These are phyloP conservation scores for Euschistus heros DNA, from an alignment of 1,140 invertebrate genomes.

Conservation along the genomic window DNA sequence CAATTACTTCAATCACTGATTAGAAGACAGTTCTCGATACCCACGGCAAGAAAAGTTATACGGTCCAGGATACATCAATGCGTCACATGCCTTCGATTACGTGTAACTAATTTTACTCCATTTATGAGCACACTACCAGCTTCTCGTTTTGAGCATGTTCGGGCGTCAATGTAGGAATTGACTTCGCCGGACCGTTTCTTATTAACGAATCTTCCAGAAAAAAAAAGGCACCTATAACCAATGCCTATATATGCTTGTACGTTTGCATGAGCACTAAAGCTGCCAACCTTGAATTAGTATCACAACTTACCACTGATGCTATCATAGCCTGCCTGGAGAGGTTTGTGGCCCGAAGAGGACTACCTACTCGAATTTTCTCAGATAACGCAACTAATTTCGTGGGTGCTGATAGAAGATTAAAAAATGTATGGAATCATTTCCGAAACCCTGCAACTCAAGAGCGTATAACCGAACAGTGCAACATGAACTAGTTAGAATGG, in stretches of 20 bases:
- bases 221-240: conserved; percentile 24
- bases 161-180: conserved; percentile 25
- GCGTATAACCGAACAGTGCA: neutral
- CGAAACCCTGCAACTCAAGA: neutral
- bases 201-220: conserved; percentile 20
- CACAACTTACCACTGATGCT: too few species aligned
- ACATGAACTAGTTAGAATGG: conserved; percentile 16
- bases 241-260: conserved; percentile 32
- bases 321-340: too few species aligned
- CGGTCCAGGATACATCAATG: conserved; percentile 30
- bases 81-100: conserved; percentile 27
- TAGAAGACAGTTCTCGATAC: conserved; percentile 32
- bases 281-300: conserved; percentile 31
- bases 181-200: conserved; percentile 31
- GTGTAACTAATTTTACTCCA: conserved; percentile 22
- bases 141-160: conserved; percentile 21
- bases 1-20: conserved; percentile 31
- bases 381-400: too few species aligned
- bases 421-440: conserved; percentile 20
- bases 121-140: conserved; percentile 30
- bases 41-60: conserved; percentile 27
- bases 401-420: conserved; percentile 18
- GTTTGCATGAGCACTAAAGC: conserved; percentile 31
- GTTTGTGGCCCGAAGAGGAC: too few species aligned
- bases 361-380: too few species aligned